These are phyloP conservation scores for Nematostella vectensis DNA, from an alignment of 92 coral and sea anemone genomes.

Conservation along the genomic window DNA sequence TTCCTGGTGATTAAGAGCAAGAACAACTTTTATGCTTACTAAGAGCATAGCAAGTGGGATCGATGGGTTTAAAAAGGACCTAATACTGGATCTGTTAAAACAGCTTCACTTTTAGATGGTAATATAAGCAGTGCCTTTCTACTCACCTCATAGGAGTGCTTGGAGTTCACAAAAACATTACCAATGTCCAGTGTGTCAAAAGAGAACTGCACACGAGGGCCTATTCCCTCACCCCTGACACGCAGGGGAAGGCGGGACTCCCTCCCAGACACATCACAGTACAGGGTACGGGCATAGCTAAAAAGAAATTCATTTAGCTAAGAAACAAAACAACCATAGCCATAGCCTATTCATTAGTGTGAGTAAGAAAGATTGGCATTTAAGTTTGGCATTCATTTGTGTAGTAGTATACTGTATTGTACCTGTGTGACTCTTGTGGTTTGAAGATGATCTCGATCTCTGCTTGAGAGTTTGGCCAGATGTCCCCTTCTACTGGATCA, in stretches of 20 bases:
- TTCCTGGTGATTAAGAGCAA: no score
- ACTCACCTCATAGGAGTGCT: constrained; percentile 97
- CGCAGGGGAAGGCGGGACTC: constrained; percentile 91
- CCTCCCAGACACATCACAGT: constrained; percentile 94
- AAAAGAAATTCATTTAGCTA: constrained; percentile 5
- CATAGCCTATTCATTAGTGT: no score
- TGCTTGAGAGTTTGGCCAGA: constrained; percentile 96
- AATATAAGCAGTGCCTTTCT: no score
- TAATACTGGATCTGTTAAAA: no score
- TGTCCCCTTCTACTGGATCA: constrained; percentile 95
- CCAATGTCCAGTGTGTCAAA: constrained; percentile 90
- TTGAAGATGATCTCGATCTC: constrained; percentile 80
- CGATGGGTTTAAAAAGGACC: no score
- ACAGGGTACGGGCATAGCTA: constrained; percentile 92
- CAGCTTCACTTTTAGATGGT: no score
- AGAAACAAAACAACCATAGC: no score
- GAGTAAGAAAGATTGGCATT: no score
- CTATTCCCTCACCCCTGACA: constrained; percentile 90
- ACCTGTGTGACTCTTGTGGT: constrained; percentile 96
- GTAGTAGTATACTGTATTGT: no score
- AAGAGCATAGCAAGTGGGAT: no score
- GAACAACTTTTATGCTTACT: no score
- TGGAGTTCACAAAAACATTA: constrained; percentile 88
- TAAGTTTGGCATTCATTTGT: no score
- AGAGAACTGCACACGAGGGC: constrained; percentile 83